phyloP scores from a whole-genome alignment of 2,113 vertebrate species.

The Alligator mississippiensis region DNA sequence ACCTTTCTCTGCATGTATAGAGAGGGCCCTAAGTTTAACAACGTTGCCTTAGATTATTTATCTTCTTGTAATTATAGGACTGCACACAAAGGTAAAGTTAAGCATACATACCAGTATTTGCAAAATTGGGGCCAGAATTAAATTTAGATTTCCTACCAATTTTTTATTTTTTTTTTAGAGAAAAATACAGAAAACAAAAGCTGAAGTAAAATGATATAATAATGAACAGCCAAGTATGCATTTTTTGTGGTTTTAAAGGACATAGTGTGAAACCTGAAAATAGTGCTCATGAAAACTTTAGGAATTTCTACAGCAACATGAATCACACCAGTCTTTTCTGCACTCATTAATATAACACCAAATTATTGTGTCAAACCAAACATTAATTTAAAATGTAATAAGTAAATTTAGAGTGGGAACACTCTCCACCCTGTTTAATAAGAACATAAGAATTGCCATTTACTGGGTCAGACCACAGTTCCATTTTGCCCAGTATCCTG shows the following conservation, averaged over 20 bases:
- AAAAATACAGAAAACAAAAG: background rate
- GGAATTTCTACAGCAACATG: background rate
- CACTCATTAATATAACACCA: too few species aligned
- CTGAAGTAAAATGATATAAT: background rate
- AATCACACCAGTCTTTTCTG: background rate
- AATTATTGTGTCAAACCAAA: too few species aligned
- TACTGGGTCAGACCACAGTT: too few species aligned
- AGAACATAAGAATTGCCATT: too few species aligned
- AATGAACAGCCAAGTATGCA: background rate
- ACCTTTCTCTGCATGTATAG: too few species aligned
- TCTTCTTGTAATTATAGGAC: background rate
- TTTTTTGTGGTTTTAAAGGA: background rate
- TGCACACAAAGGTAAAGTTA: background rate
- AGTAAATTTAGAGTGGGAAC: too few species aligned
- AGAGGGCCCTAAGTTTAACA: background rate
- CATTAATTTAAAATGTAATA: too few species aligned
- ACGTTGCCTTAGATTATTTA: background rate
- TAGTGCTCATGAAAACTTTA: background rate
- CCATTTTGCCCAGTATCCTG: too few species aligned
- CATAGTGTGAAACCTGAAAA: background rate
- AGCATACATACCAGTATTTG: background rate
- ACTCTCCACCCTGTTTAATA: too few species aligned
- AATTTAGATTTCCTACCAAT: background rate
- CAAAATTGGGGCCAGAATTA: background rate
- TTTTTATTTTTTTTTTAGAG: background rate